A percentile compares a stretch with the other conserved stretches of the same genome.
Conservation (phyloP, 2,797 vertebrate species). For the Loriculus beryllinus region DNA sequence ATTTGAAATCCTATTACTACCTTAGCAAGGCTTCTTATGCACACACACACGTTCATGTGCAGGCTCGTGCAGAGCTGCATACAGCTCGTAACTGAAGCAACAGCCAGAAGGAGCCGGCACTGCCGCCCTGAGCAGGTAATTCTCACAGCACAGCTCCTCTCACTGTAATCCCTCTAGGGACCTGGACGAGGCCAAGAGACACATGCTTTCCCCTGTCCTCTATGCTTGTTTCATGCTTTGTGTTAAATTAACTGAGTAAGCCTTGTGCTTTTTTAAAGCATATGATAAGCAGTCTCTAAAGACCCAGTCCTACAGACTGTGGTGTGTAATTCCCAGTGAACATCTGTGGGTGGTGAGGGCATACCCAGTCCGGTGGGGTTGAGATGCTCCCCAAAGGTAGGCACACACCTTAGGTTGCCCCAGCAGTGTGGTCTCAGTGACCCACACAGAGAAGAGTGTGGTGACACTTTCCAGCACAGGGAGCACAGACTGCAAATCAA, state of each 20-base stretch:
- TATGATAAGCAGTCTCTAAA: not conserved
- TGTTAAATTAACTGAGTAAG: not conserved
- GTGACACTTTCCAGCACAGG: fast-evolving
- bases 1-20: not conserved
- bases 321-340: fast-evolving
- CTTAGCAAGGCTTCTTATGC: not conserved
- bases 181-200: fast-evolving
- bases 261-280: not conserved
- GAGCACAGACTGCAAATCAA: not conserved
- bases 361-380: fast-evolving
- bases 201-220: not conserved
- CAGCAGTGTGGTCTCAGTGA: not conserved
- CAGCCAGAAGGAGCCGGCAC: not conserved
- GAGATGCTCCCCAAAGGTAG: not conserved
- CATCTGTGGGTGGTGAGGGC: not conserved
- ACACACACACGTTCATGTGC: fast-evolving
- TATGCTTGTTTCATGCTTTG: not conserved
- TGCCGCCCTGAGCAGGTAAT: fast-evolving
- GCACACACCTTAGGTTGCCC: not conserved
- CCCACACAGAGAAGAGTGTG: fast-evolving
- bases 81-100: not conserved
- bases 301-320: not conserved
- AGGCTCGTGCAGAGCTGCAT: not conserved
- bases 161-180: not conserved
- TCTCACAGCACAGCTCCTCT: not conserved